Percentiles rank a stretch among this genome's conserved stretches.
These are phyloP conservation scores for Kryptopterus vitreolus DNA, from an alignment of 2,797 vertebrate species.

Conservation along the genomic window DNA sequence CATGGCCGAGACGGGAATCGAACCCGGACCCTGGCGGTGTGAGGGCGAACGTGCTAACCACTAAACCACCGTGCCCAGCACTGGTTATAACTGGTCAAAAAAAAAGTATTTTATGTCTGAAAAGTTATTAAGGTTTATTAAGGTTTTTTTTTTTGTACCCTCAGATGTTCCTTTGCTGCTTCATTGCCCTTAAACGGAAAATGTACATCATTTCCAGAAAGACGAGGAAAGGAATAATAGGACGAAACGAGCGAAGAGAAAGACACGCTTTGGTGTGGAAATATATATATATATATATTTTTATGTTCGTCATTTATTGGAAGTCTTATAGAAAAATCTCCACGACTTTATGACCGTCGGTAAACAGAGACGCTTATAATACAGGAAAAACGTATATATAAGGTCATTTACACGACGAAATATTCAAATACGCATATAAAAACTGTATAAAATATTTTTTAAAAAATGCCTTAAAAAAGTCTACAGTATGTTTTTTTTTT, in stretches of 20 bases:
- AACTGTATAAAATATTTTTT: not conserved
- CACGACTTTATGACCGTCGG: not conserved
- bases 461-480: not conserved
- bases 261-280: not conserved
- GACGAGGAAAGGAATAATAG: not conserved
- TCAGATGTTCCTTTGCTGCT: too few species aligned
- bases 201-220: not conserved
- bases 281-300: too few species aligned
- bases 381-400: not conserved
- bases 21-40: too few species aligned
- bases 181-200: not conserved
- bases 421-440: not conserved
- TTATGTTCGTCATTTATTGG: slow-evolving; percentile 19
- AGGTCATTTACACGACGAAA: not conserved
- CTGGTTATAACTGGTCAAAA: not conserved
- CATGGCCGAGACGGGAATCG: too few species aligned
- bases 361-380: not conserved
- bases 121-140: too few species aligned
- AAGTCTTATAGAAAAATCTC: not conserved
- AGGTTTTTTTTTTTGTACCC: not conserved
- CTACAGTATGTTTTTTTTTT: not conserved
- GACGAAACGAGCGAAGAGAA: not conserved
- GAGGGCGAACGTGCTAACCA: too few species aligned
- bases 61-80: too few species aligned
- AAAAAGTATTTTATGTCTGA: not conserved